phyloP scores from a whole-genome alignment of 1,140 invertebrate species.

The Cotesia glomerata region DNA sequence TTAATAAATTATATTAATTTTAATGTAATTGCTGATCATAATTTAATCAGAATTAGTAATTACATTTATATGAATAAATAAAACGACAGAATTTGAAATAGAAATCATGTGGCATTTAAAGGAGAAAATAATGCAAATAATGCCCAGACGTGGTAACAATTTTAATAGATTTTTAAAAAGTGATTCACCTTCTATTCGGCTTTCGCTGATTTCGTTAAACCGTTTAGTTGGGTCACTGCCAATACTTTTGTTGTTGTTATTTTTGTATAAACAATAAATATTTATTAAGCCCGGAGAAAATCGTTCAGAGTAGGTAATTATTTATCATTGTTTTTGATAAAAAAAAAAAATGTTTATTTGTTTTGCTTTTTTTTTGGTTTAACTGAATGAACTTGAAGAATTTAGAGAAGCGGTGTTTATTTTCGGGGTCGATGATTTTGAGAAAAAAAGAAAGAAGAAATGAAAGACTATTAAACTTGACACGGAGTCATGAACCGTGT shows the following conservation, averaged over 20 bases:
- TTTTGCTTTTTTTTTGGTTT: not conserved
- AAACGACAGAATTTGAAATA: not conserved
- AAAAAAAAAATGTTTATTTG: not conserved
- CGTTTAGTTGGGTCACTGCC: conserved; percentile 26
- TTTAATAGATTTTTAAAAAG: not conserved
- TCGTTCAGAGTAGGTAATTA: too few species aligned
- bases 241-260: conserved; percentile 6
- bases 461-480: conserved; percentile 7
- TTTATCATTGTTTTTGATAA: too few species aligned
- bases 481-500: conserved; percentile 19
- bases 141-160: not conserved
- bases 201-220: conserved; percentile 40
- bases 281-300: not conserved
- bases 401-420: not conserved
- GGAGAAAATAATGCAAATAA: not conserved
- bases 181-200: not conserved
- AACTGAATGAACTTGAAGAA: not conserved
- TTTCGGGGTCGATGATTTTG: conserved; percentile 21
- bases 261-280: not conserved
- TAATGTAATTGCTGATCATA: too few species aligned
- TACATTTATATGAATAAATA: not conserved
- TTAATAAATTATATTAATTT: too few species aligned
- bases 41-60: too few species aligned
- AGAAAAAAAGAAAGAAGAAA: conserved; percentile 3
- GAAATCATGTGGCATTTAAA: not conserved